Base-by-base conservation (phyloP, 1,140 invertebrate species). In the Ceratoteleas bidentatus region DNA sequence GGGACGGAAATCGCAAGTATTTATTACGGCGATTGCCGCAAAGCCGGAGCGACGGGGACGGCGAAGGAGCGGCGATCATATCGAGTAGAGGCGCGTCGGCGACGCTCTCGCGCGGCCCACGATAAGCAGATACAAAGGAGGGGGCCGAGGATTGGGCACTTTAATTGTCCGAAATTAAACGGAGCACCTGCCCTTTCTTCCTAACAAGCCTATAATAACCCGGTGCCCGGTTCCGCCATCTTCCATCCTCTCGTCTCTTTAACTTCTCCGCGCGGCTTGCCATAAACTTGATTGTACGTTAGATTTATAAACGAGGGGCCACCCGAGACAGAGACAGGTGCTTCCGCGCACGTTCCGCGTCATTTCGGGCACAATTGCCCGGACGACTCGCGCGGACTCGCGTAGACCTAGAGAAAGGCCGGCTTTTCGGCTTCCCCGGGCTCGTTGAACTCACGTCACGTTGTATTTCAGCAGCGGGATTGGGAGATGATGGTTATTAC, bases 161-260 rank as follows among this genome's bases (percentile, higher is more conserved):
- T 90, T 89, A 91, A 91, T 91, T 91, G 90, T 90, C 87, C 84
- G 81, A 89, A 90, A 89, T 90, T 88, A 90, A 91, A 89, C 88
- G 87, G 84, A 88, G 87, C 89, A 90, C 89, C 89, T 90, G 90
- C 85, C 88, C 86, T 88, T 87, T 80, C 84, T 87, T 83, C 69
- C 85, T 91, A 91, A 91, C 90, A 91, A 91, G 90, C 81, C 85
- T 85, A 87, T 90, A 91, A 91, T 91, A 91, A 90, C 84, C 85
- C 81, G 83, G 83, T 87, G 86, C 78, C 43, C 84, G 45, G 77
- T 80, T 78, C 83, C 47, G 80, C 78, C 83, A 53, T 82, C 73
- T 56, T 81, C 80, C 76, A 62, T 69, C 73, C 73, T 74, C 79
- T 72, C 68, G 36, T 36, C 64, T 65, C 78, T 56, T 83, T 62